phyloP scores from a whole-genome alignment of 2,888 invertebrate genomes.

The Ecliptopera silaceata region DNA sequence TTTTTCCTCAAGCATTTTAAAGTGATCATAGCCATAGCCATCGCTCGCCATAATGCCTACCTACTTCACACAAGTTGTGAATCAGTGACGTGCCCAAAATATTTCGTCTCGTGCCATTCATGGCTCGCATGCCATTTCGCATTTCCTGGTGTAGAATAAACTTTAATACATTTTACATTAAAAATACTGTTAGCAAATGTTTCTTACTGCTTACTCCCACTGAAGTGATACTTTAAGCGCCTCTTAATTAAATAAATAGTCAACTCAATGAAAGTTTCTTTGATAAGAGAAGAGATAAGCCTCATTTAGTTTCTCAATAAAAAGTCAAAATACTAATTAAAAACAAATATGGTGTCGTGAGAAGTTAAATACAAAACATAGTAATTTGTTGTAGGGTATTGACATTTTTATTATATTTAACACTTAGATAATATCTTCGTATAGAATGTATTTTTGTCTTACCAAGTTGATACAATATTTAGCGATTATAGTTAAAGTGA shows the following conservation, averaged over 20 bases:
- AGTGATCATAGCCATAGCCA: too few relatives aligned
- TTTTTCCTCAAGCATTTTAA: too few relatives aligned
- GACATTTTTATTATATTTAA: slow-evolving; percentile 17
- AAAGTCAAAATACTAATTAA: slow-evolving; percentile 32
- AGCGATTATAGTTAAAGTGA: too few relatives aligned
- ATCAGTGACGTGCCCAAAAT: too few relatives aligned
- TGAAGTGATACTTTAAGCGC: slow-evolving; percentile 48
- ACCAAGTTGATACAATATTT: too few relatives aligned
- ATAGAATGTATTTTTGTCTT: not conserved
- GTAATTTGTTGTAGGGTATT: slow-evolving; percentile 20
- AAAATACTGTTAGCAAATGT: not conserved
- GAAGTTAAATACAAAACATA: slow-evolving; percentile 26
- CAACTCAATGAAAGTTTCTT: slow-evolving; percentile 23
- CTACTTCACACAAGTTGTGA: too few relatives aligned
- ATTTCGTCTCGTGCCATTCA: too few relatives aligned
- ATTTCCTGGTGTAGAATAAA: too few relatives aligned
- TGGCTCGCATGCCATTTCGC: too few relatives aligned
- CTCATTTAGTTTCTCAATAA: slow-evolving; percentile 30
- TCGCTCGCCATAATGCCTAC: too few relatives aligned
- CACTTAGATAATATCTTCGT: not conserved
- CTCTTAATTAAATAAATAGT: slow-evolving; percentile 45
- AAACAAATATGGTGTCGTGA: slow-evolving; percentile 30
- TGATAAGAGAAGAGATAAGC: slow-evolving; percentile 33
- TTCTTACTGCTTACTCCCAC: slow-evolving; percentile 24
- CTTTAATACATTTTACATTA: too few relatives aligned